phyloP scores from a whole-genome alignment of 2,113 vertebrate species.

The Arizona elegans region DNA sequence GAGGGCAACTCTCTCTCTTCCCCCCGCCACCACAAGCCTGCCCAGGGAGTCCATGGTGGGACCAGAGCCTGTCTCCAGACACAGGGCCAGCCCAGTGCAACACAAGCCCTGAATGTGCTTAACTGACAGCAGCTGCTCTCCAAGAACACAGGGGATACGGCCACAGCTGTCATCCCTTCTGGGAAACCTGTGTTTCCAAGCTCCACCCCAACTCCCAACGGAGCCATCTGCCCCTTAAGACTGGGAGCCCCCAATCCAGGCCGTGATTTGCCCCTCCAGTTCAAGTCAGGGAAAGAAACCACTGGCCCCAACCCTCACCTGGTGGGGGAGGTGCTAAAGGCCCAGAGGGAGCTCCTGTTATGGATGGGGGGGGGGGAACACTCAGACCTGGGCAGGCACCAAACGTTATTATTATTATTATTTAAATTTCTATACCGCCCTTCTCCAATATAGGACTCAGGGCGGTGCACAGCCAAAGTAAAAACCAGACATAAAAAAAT shows the following conservation, averaged over 20 bases:
- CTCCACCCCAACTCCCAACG: background rate
- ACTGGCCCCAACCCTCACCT: background rate
- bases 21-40: no score
- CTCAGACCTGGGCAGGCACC: background rate
- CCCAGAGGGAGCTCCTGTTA: background rate
- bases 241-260: background rate
- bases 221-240: fast-evolving
- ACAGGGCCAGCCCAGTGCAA: background rate
- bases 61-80: background rate
- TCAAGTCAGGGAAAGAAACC: background rate
- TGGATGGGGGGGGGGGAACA: background rate
- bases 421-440: no score
- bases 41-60: no score
- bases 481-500: no score
- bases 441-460: no score
- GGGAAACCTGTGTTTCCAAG: background rate
- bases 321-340: background rate
- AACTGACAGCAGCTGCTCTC: background rate
- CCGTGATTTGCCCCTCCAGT: no score
- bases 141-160: no score
- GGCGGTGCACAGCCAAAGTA: no score
- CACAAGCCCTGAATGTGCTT: background rate
- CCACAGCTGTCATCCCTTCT: background rate
- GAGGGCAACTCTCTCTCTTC: background rate
- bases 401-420: no score